phyloP scores from a whole-genome alignment of 2,113 vertebrate genomes.

The Misgurnus mizolepis region DNA sequence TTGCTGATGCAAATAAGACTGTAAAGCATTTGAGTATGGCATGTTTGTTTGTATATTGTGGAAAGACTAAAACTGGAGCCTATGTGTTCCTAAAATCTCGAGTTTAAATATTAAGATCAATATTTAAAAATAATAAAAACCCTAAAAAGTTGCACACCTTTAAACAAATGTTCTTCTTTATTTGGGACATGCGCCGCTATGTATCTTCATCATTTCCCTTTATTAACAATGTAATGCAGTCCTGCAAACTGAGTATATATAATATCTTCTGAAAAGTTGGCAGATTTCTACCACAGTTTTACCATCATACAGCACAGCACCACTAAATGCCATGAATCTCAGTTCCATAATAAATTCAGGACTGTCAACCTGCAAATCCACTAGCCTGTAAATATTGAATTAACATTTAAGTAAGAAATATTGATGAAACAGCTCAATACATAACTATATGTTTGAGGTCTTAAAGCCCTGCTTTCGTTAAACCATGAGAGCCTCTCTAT shows the following conservation, averaged over 20 bases:
- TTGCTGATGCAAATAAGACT: conserved; percentile 3
- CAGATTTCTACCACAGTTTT: too few species aligned
- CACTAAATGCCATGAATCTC: not conserved
- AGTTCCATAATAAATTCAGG: not conserved
- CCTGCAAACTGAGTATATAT: too few species aligned
- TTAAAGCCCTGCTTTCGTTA: not conserved
- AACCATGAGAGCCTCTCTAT: conserved; percentile 8
- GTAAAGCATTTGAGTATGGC: conserved; percentile 26
- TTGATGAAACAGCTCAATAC: not conserved
- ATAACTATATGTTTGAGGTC: not conserved
- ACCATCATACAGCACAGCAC: too few species aligned
- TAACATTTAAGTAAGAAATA: not conserved
- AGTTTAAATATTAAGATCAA: too few species aligned
- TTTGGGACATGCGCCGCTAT: too few species aligned
- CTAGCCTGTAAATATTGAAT: not conserved
- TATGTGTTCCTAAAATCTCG: too few species aligned
- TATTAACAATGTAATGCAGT: too few species aligned
- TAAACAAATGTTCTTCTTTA: too few species aligned
- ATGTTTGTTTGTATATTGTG: conserved; percentile 10
- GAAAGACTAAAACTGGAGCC: not conserved
- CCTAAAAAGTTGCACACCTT: too few species aligned
- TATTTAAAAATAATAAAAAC: too few species aligned
- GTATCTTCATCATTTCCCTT: too few species aligned
- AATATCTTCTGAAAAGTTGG: too few species aligned
- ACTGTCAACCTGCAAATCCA: conserved; percentile 1